Percentiles rank a stretch among this genome's conserved stretches.
Evolutionary conservation across 2,797 vertebrate species (phyloP).

Genomic region (Pseudocheirus occidentalis): DNA sequence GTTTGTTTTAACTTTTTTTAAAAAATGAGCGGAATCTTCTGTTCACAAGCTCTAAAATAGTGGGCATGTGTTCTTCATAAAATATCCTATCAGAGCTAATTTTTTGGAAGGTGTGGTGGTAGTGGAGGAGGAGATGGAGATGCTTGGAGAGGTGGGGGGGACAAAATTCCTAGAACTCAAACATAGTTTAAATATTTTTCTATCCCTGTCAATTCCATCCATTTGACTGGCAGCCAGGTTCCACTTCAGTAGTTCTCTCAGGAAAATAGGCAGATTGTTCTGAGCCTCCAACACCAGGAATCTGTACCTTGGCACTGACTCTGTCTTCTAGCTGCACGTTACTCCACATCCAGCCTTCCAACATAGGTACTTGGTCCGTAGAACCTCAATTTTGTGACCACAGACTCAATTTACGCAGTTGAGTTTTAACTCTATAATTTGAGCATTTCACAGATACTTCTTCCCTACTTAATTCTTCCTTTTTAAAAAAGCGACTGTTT

Average conservation of each 20-base stretch:
- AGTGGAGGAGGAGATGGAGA: not conserved
- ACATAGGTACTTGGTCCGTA: not conserved
- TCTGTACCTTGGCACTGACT: constrained; percentile 7
- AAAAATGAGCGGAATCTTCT: not conserved
- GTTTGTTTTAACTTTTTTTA: constrained; percentile 54
- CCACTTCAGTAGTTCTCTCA: not conserved
- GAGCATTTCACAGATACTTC: constrained; percentile 44
- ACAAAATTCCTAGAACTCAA: constrained; percentile 49
- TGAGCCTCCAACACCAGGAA: constrained; percentile 17
- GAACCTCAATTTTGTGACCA: constrained; percentile 46
- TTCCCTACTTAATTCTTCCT: constrained; percentile 20
- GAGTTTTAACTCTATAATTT: constrained; percentile 41
- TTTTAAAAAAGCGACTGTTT: constrained; percentile 2
- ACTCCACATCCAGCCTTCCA: constrained; percentile 7
- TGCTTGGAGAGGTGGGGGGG: not conserved
- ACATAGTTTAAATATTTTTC: constrained; percentile 11
- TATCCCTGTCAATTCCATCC: constrained; percentile 15
- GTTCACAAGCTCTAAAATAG: not conserved
- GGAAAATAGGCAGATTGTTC: constrained; percentile 6
- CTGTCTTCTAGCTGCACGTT: constrained; percentile 25
- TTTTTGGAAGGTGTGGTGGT: not conserved
- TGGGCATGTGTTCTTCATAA: not conserved
- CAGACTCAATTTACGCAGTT: constrained; percentile 4
- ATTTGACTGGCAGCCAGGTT: not conserved
- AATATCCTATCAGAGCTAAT: not conserved